phyloP scores from a whole-genome alignment of 2,797 vertebrate species.

The Eospalax fontanierii region DNA sequence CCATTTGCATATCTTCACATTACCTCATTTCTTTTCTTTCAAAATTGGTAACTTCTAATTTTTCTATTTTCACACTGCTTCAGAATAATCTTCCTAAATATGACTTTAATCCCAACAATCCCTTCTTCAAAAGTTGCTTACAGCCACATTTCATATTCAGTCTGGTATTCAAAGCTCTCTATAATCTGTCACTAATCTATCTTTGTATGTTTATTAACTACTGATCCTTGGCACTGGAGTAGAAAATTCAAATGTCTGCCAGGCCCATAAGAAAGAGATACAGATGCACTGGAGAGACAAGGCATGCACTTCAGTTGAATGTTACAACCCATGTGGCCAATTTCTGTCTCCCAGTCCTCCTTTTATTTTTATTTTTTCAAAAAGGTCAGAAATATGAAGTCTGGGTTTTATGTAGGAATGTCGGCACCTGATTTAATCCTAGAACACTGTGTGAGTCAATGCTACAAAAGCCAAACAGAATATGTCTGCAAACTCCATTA shows the following conservation, averaged over 20 bases:
- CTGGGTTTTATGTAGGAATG: slow-evolving; percentile 41
- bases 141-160: not conserved
- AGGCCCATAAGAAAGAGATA: not conserved
- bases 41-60: slow-evolving; percentile 15
- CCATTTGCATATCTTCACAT: not conserved
- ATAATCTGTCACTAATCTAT: slow-evolving; percentile 22
- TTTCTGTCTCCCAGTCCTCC: not conserved
- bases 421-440: slow-evolving; percentile 51
- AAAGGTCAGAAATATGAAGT: slow-evolving; percentile 2
- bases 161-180: slow-evolving; percentile 40
- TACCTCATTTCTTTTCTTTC: not conserved
- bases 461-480: slow-evolving; percentile 43
- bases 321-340: not conserved
- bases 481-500: not conserved
- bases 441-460: not conserved
- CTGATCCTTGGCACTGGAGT: slow-evolving; percentile 11
- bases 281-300: not conserved
- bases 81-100: slow-evolving; percentile 54
- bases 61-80: not conserved
- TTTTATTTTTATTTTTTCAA: not conserved
- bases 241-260: slow-evolving; percentile 40
- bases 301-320: not conserved
- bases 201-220: slow-evolving; percentile 38
- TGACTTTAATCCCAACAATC: slow-evolving; percentile 3
- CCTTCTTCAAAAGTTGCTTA: not conserved